Evolutionary conservation across 2,797 vertebrate species (phyloP).

Genomic region (Dicrostonyx torquatus): DNA sequence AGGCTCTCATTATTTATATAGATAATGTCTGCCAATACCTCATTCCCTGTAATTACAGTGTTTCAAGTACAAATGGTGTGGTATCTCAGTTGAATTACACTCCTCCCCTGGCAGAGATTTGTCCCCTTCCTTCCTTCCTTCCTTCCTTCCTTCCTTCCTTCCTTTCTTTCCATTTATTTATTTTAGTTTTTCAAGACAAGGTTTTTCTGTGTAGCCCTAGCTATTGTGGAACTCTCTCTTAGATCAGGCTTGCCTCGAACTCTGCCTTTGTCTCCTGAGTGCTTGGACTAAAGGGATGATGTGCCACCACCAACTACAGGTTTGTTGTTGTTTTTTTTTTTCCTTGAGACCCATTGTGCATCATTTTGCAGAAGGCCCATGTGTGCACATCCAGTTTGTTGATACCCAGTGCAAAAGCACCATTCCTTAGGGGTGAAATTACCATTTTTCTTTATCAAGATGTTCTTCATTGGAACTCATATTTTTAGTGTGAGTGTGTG

Average conservation of each 20-base stretch:
- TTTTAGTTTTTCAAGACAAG: background rate
- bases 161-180: background rate
- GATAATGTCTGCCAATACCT: background rate
- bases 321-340: background rate
- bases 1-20: background rate
- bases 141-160: too few species aligned
- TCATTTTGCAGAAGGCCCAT: background rate
- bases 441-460: background rate
- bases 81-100: background rate
- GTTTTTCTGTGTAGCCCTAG: background rate
- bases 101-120: too few species aligned
- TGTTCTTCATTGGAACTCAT: background rate
- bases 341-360: too few species aligned
- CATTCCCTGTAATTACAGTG: background rate
- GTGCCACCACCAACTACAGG: background rate
- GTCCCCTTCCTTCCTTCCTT: too few species aligned
- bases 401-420: background rate
- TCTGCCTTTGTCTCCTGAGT: background rate
- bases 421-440: background rate
- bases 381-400: accelerated
- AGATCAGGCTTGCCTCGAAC: background rate
- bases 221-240: background rate
- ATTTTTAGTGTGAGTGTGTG: accelerated
- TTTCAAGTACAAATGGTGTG: background rate
- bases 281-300: background rate